Conservation (phyloP, 2,888 invertebrate species). For the Toxonevra muliebris region DNA sequence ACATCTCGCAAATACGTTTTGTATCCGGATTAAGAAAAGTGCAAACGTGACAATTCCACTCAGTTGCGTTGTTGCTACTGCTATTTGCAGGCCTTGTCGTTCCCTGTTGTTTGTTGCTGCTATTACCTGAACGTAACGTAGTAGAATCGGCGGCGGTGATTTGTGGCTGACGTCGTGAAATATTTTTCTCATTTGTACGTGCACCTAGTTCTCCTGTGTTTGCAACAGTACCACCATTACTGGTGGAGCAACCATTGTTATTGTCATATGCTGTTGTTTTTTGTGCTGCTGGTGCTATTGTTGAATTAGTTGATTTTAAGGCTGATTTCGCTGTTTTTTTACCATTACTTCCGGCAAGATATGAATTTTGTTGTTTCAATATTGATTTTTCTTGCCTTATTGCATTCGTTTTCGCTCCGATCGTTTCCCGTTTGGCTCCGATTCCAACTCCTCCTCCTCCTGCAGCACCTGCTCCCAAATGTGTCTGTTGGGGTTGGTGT, state of each 20-base stretch:
- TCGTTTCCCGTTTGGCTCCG: slow-evolving; percentile 37
- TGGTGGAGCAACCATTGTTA: slow-evolving; percentile 24
- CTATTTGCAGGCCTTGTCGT: slow-evolving; percentile 54
- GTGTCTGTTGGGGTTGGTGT: slow-evolving; percentile 8
- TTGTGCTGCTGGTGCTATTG: slow-evolving; percentile 30
- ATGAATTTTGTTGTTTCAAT: slow-evolving; percentile 36
- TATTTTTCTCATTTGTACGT: background rate
- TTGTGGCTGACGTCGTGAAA: background rate
- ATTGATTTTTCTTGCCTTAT: slow-evolving; percentile 44
- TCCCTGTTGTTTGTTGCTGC: background rate
- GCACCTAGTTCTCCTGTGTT: background rate
- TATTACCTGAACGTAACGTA: background rate
- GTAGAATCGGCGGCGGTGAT: background rate
- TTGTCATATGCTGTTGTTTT: slow-evolving; percentile 21
- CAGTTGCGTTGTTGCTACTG: slow-evolving; percentile 51
- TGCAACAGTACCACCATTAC: background rate
- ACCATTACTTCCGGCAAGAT: slow-evolving; percentile 3
- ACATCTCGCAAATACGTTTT: slow-evolving; percentile 75
- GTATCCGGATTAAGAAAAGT: slow-evolving; percentile 72
- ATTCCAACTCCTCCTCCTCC: slow-evolving; percentile 28
- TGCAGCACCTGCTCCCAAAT: no score
- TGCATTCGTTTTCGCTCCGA: slow-evolving; percentile 19
- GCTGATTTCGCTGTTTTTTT: slow-evolving; percentile 33
- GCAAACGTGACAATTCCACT: slow-evolving; percentile 75
- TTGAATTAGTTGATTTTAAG: slow-evolving; percentile 24